phyloP scores from a whole-genome alignment of 2,888 invertebrate genomes.

The Diaperis boleti region DNA sequence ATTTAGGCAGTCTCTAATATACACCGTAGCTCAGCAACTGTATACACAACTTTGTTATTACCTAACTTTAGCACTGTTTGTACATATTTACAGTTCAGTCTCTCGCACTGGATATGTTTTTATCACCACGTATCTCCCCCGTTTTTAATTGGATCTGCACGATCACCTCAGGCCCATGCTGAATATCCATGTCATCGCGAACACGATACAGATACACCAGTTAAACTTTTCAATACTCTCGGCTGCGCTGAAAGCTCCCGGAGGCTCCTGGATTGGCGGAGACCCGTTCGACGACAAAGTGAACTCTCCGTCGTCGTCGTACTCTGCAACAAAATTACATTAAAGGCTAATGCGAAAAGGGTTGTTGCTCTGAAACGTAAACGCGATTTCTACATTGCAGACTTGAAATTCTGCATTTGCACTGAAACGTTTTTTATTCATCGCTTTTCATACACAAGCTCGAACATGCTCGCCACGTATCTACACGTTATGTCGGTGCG shows the following conservation, averaged over 20 bases:
- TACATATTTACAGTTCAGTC: constrained; percentile 58
- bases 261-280: constrained; percentile 64
- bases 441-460: constrained; percentile 22
- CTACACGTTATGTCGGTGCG: constrained; percentile 12
- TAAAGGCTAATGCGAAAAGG: constrained; percentile 42
- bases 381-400: constrained; percentile 9
- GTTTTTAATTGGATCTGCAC: constrained; percentile 45
- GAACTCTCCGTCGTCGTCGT: constrained; percentile 65
- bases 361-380: constrained; percentile 23
- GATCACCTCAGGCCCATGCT: constrained; percentile 56
- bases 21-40: constrained; percentile 41
- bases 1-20: constrained; percentile 46
- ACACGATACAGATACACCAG: constrained; percentile 43
- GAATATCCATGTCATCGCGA: constrained; percentile 44
- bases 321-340: constrained; percentile 59
- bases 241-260: constrained; percentile 61
- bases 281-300: constrained; percentile 64
- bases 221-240: constrained; percentile 44
- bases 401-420: constrained; percentile 34
- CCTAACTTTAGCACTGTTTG: constrained; percentile 41
- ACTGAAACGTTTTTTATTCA: constrained; percentile 30
- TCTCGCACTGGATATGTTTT: constrained; percentile 59
- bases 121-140: constrained; percentile 41
- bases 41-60: constrained; percentile 41
- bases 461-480: constrained; percentile 19